phyloP scores from a whole-genome alignment of 2,888 invertebrate genomes.

The Melanostoma scalare region DNA sequence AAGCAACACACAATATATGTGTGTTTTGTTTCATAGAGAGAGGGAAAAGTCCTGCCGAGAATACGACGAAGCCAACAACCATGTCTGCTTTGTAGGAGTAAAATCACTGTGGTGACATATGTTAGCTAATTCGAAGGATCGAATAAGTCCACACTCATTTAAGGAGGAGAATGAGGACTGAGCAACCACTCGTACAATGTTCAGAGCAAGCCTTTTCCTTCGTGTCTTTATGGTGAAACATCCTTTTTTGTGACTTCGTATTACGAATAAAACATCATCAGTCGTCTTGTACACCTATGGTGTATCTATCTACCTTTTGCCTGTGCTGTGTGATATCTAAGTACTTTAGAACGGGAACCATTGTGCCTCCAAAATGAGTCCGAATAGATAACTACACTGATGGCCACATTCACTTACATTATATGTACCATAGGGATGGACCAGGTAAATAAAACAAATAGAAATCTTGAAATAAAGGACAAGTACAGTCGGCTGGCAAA shows the following conservation, averaged over 20 bases:
- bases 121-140: slow-evolving; percentile 72
- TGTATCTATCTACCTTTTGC: slow-evolving; percentile 42
- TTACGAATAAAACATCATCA: slow-evolving; percentile 69
- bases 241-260: slow-evolving; percentile 52
- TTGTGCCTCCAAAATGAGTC: slow-evolving; percentile 45
- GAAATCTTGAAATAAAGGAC: slow-evolving; percentile 63
- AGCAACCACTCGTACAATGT: slow-evolving; percentile 33
- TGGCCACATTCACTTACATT: background rate
- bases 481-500: slow-evolving; percentile 17
- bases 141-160: slow-evolving; percentile 49
- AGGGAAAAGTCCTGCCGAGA: slow-evolving; percentile 62
- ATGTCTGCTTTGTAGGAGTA: slow-evolving; percentile 64
- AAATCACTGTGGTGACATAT: slow-evolving; percentile 73
- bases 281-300: slow-evolving; percentile 23
- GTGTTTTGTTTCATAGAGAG: background rate
- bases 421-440: background rate
- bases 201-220: slow-evolving; percentile 51
- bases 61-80: slow-evolving; percentile 53
- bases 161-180: background rate
- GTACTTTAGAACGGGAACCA: slow-evolving; percentile 35
- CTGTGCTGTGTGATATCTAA: slow-evolving; percentile 39
- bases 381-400: slow-evolving; percentile 51
- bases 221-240: slow-evolving; percentile 29
- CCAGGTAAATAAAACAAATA: slow-evolving; percentile 62
- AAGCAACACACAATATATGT: slow-evolving; percentile 10